These are phyloP conservation scores for Mycalesis mineus DNA, from an alignment of 2,888 invertebrate genomes.

Conservation along the genomic window DNA sequence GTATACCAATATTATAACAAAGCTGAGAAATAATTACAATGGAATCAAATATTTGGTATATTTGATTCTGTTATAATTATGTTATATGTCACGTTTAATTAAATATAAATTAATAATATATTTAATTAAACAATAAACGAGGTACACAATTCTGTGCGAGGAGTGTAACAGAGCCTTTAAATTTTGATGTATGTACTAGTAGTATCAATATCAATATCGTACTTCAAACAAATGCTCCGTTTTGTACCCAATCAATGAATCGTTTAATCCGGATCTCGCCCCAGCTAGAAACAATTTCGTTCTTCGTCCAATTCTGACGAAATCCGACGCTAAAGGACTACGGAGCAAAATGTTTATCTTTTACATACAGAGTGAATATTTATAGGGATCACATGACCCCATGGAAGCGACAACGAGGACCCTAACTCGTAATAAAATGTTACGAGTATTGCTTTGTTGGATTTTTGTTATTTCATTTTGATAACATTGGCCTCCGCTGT, in stretches of 20 bases:
- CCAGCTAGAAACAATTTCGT: conserved; percentile 9
- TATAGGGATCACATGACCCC: conserved; percentile 24
- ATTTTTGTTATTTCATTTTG: conserved; percentile 11
- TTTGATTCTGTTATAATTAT: too few relatives aligned
- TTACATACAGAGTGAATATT: conserved; percentile 22
- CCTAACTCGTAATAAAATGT: conserved; percentile 23
- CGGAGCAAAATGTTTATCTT: conserved; percentile 18
- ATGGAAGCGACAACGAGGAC: conserved; percentile 22
- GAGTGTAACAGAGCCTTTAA: too few relatives aligned
- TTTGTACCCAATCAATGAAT: conserved; percentile 3
- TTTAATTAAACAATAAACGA: too few relatives aligned
- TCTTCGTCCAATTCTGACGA: neutral
- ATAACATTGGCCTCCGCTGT: neutral
- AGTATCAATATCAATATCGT: too few relatives aligned
- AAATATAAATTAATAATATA: too few relatives aligned
- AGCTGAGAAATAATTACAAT: too few relatives aligned
- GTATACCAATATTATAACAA: too few relatives aligned
- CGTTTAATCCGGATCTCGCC: conserved; percentile 3
- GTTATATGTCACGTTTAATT: too few relatives aligned
- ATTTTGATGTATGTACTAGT: too few relatives aligned
- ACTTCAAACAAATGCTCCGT: neutral
- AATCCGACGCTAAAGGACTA: conserved; percentile 5
- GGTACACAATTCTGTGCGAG: too few relatives aligned
- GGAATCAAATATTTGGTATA: too few relatives aligned
- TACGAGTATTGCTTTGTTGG: conserved; percentile 13